Percentiles rank a stretch among this genome's conserved stretches.
Conservation (phyloP, 2,797 vertebrate genomes). For the Graptemys geographica region DNA sequence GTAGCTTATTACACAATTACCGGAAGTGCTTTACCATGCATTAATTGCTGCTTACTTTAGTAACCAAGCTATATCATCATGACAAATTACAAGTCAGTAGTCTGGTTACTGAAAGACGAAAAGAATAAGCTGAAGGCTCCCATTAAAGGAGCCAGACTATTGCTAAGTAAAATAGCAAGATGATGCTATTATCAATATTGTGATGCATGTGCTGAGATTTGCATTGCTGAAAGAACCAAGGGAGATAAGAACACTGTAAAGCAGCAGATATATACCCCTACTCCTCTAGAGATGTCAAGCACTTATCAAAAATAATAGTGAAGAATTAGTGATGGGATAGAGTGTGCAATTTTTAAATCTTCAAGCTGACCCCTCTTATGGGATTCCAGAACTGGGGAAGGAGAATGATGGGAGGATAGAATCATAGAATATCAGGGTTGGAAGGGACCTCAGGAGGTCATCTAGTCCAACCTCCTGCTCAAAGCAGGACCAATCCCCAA, state of each 20-base stretch:
- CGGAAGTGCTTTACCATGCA: constrained; percentile 55
- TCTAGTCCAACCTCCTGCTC: too few relatives aligned
- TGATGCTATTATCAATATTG: accelerated
- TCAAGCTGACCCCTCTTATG: not conserved
- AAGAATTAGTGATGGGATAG: not conserved
- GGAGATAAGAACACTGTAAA: not conserved
- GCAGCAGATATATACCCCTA: not conserved
- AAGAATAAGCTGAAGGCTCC: constrained; percentile 19
- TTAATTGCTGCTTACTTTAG: constrained; percentile 77
- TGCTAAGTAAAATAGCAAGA: not conserved
- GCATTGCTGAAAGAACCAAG: accelerated
- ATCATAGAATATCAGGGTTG: too few relatives aligned
- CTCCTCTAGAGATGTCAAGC: not conserved
- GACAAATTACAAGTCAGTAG: constrained; percentile 59
- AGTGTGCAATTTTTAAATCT: not conserved
- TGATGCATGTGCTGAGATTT: not conserved
- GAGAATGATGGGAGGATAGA: not conserved
- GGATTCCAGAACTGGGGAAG: not conserved
- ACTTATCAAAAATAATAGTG: accelerated
- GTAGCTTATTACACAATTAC: constrained; percentile 70
- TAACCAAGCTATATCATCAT: constrained; percentile 54
- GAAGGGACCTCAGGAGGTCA: too few relatives aligned
- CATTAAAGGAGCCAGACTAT: not conserved
- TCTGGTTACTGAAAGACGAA: not conserved
- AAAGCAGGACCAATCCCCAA: too few relatives aligned